Base-by-base conservation (phyloP, 2,888 invertebrate species). In the Seira musarum region DNA sequence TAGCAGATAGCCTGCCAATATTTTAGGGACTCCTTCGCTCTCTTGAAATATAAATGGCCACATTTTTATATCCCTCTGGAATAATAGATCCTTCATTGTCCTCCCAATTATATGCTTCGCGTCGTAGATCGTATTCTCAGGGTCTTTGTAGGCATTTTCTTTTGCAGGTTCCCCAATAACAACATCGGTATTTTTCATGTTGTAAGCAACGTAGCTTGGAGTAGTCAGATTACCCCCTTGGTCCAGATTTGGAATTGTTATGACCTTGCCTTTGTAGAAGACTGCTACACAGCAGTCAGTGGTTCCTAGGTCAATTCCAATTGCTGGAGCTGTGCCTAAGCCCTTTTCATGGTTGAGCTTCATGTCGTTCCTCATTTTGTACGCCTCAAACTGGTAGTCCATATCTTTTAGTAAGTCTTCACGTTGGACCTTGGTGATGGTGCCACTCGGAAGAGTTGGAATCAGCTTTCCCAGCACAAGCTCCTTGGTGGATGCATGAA, bases 1-100 rank as follows among this genome's bases (percentile, higher is more conserved):
- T 1, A 24, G 5, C 22, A 6, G 19, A 2, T 21, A n/a, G 35
- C 67, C 25, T 6, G 49, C 22, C 22, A 24, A n/a, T 15, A 68
- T 68, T 53, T 68, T 68, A 1, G 53, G 53, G 1, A 25, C 10
- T 1, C 60, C 57, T 1, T 67, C 60, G 2, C 60, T 40, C 35
- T 74, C 74, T 6, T 53, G 24, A 1, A 74, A 57, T 1, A 0
- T 22, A n/a, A 74, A 74, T 2, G 74, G 74, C 74, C 74, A 74
- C 17, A 10, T 40, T 17, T 53, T 57, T 40, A 66, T 66, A 24
- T 74, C 67, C n/a, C 19, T 25, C 24, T 60, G 60, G 10, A 74
- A 40, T 6, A 17, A 6, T 2, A 1, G 1, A 49, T 74, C 74
- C 1, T 19, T 30, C 1, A 74, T 60, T 21, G 19, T 35, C 19